Evolutionary conservation across 2,797 vertebrate species (phyloP), one percentile per base, ranked within the genome.

Genomic region (Chrosomus eos): DNA sequence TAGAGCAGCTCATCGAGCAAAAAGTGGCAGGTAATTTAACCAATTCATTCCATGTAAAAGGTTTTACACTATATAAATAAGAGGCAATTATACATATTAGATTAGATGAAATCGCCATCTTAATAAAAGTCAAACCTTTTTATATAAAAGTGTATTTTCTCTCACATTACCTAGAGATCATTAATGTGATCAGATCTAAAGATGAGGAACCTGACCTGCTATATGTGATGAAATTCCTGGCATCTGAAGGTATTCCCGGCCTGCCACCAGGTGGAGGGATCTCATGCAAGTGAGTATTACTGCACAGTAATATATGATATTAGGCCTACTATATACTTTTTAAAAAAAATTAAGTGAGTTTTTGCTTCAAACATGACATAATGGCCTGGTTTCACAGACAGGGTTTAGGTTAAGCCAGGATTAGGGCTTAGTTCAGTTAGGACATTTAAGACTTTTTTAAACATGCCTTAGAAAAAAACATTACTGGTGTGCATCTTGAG

Each of bases 241-340:
- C 92, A 11, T 92, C 93, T 19, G 95, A 96, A 53, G 84, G 91
- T 38, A 93, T 96, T 31, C 93, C 92, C 0, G 94, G 94, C 45
- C 94, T 97, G 23, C 97, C 96, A 85, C 94, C 95, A n/a, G 95
- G 95, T 51, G 96, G 95, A 21, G 96, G 96, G 31, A 91, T 97
- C 87, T 93, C 94, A 80, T 95, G 96, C 96, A 93, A 95, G 94
- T 97, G 83, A 95, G 95, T 68, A 31, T 1, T 21, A 60, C 53
- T 38, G 26, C 5, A 31, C 40, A 23, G n/a, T 31, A 4, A 23
- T 45, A 31, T 33, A 62, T n/a, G 8, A 72, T 5, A 71, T 16
- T 45, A 45, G 43, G 13, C 43, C 13, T 1, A 62, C 13, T 1
- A 28, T 62, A 62, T 5, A 28, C 5, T 28, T 4, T 4, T 33